These are phyloP conservation scores for Coturnix japonica DNA, from an alignment of 2,113 vertebrate species.

Conservation along the genomic window DNA sequence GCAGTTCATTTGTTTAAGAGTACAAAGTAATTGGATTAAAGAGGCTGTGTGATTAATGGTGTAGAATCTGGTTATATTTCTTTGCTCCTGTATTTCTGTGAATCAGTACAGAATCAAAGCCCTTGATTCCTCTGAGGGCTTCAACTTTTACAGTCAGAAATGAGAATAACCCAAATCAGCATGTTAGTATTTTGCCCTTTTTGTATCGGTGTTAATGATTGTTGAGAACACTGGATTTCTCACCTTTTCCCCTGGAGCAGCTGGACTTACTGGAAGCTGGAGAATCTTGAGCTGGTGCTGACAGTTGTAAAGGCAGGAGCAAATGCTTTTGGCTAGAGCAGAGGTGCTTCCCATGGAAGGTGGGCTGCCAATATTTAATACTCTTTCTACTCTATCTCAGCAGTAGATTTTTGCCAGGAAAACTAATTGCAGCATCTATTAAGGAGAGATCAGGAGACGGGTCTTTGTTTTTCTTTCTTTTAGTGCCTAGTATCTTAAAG, in stretches of 20 bases:
- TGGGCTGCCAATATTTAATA: not conserved
- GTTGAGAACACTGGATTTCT: not conserved
- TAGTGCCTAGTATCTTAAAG: not conserved
- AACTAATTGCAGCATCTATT: not conserved
- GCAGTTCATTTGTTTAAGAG: conserved; percentile 36
- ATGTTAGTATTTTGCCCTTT: not conserved
- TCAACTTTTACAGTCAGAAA: conserved; percentile 1
- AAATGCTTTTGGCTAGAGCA: not conserved
- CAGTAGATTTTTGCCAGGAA: not conserved
- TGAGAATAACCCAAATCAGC: not conserved
- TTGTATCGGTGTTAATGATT: not conserved
- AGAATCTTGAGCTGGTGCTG: not conserved
- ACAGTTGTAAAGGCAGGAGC: not conserved
- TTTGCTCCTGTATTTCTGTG: conserved; percentile 3
- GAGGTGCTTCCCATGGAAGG: not conserved
- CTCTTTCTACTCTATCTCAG: not conserved
- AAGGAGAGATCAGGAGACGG: not conserved
- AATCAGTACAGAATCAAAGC: not conserved
- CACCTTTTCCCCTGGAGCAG: not conserved
- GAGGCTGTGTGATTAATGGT: not conserved
- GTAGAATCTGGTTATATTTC: conserved; percentile 1
- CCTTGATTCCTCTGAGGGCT: not conserved
- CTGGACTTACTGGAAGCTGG: not conserved
- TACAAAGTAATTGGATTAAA: conserved; percentile 51
- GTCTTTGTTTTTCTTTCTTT: not conserved